Conservation (phyloP, 2,113 vertebrate species). For the Prolemur simus region DNA sequence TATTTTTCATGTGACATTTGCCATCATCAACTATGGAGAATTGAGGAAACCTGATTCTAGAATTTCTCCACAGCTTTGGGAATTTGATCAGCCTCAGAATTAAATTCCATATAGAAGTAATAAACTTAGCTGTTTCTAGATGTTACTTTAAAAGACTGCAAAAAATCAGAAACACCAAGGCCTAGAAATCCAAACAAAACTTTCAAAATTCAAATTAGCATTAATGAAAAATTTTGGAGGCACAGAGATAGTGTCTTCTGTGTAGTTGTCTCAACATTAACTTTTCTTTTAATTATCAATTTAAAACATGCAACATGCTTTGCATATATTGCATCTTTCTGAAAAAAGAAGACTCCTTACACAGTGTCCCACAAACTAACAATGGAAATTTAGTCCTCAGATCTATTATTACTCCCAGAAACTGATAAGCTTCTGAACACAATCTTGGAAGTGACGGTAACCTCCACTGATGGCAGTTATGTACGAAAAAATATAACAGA, state of each 20-base stretch:
- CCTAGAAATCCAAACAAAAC: neutral
- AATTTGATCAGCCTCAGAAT: neutral
- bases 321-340: neutral
- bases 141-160: neutral
- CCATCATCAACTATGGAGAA: neutral
- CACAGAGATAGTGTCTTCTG: neutral
- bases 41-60: neutral
- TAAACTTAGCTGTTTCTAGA: neutral
- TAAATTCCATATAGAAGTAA: neutral
- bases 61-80: neutral
- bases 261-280: neutral
- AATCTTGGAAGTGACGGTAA: neutral
- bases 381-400: neutral
- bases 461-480: neutral
- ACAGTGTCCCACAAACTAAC: neutral
- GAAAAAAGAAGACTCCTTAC: neutral
- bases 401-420: neutral
- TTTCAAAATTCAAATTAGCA: neutral
- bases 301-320: neutral
- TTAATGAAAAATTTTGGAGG: neutral
- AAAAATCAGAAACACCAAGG: neutral
- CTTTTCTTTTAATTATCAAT: neutral
- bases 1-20: neutral
- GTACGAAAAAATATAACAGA: neutral
- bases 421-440: neutral